Evolutionary conservation across 2,888 invertebrate species (phyloP).

Genomic region (Meiosimyza decipiens): DNA sequence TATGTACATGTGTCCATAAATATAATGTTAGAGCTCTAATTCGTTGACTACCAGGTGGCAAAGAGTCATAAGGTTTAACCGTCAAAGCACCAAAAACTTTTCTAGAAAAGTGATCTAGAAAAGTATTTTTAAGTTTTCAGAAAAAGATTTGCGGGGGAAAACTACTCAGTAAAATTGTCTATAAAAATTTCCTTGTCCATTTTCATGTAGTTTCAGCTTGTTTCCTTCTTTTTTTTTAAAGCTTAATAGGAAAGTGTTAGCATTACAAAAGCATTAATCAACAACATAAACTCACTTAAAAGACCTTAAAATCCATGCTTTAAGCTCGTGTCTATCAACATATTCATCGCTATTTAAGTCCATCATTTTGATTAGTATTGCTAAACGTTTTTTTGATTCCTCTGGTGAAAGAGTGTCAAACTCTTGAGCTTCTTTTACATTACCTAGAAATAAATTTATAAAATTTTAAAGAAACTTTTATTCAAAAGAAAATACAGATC

Average conservation of each 20-base stretch:
- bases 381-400: conserved; percentile 84
- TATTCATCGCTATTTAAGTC: conserved; percentile 84
- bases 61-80: too few species aligned
- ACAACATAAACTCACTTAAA: conserved; percentile 75
- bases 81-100: too few species aligned
- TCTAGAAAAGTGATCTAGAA: too few species aligned
- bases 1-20: too few species aligned
- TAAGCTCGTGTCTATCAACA: conserved; percentile 85
- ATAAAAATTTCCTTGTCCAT: too few species aligned
- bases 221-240: too few species aligned
- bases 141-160: too few species aligned
- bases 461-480: conserved; percentile 25
- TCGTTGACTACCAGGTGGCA: too few species aligned
- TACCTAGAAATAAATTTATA: conserved; percentile 71
- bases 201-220: too few species aligned
- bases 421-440: conserved; percentile 90
- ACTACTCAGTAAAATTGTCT: too few species aligned
- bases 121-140: too few species aligned
- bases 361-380: conserved; percentile 84
- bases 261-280: conserved; percentile 51
- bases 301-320: conserved; percentile 92
- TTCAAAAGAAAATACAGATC: conserved; percentile 18
- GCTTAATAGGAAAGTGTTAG: background rate
- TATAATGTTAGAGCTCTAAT: too few species aligned
- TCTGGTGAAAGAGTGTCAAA: conserved; percentile 87